Conservation (phyloP, 1,140 invertebrate genomes). For the Pomacea maculata region DNA sequence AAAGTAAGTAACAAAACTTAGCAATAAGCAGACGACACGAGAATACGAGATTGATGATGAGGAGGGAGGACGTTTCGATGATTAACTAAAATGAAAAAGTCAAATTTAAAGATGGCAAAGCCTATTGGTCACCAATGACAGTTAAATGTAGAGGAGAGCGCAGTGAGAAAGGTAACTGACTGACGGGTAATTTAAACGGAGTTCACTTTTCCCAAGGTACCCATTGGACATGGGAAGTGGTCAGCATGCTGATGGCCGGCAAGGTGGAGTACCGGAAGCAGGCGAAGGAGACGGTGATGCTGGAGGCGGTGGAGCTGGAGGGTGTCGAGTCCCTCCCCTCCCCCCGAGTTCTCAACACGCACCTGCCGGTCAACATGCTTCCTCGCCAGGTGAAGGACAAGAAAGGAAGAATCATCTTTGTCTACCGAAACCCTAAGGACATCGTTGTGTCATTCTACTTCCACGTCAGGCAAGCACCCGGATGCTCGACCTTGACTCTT, state of each 20-base stretch:
- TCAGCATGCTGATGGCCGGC: constrained; percentile 28
- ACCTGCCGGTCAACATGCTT: constrained; percentile 28
- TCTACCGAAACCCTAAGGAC: constrained; percentile 43
- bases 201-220: constrained; percentile 17
- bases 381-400: constrained; percentile 29
- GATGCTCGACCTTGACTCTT: background rate
- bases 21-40: too few relatives aligned
- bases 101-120: too few relatives aligned
- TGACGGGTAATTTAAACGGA: too few relatives aligned
- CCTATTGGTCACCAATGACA: too few relatives aligned
- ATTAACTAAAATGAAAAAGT: too few relatives aligned
- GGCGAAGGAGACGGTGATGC: constrained; percentile 20
- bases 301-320: constrained; percentile 23
- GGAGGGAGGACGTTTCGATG: too few relatives aligned
- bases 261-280: constrained; percentile 14
- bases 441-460: constrained; percentile 31
- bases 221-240: constrained; percentile 41
- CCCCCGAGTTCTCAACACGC: constrained; percentile 38
- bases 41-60: too few relatives aligned
- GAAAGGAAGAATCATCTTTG: constrained; percentile 29
- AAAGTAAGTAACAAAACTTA: too few relatives aligned
- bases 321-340: constrained; percentile 20
- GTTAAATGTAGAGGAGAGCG: too few relatives aligned
- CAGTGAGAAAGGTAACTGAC: too few relatives aligned
- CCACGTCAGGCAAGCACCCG: constrained; percentile 5